Percentiles rank a stretch among this genome's conserved stretches.
These are phyloP conservation scores for Papilio aristodemus DNA, from an alignment of 1,140 invertebrate species.

Conservation along the genomic window DNA sequence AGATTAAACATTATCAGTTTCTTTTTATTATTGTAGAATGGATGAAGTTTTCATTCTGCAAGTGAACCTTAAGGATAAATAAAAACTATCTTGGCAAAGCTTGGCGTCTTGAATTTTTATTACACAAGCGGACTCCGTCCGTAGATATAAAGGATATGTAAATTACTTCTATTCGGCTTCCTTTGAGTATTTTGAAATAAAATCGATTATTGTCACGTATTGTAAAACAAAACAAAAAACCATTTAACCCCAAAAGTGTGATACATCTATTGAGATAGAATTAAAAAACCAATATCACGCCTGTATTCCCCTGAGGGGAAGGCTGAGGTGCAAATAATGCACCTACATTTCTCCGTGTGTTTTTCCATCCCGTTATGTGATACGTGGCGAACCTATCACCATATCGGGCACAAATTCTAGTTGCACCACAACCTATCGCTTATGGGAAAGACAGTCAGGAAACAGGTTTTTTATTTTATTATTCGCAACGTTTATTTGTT, in stretches of 20 bases:
- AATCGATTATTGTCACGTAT: background rate
- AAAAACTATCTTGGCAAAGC: conserved; percentile 9
- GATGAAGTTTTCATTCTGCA: background rate
- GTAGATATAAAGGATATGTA: conserved; percentile 17
- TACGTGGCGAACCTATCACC: no score
- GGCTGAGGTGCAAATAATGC: no score
- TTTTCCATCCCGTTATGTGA: no score
- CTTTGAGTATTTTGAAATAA: background rate
- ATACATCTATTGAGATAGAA: no score
- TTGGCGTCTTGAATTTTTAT: conserved; percentile 15
- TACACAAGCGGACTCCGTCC: background rate
- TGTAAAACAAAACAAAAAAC: background rate
- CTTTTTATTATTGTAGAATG: background rate
- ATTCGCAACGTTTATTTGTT: background rate
- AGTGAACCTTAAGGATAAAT: conserved; percentile 7
- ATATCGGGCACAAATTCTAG: no score
- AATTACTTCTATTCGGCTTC: background rate
- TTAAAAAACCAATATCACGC: no score
- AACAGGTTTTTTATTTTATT: no score
- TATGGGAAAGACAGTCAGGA: no score
- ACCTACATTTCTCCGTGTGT: no score
- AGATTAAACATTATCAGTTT: background rate
- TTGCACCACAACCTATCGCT: no score
- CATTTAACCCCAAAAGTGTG: no score
- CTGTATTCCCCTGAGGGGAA: no score